Evolutionary conservation across 2,888 invertebrate species (phyloP), one percentile per base, ranked within the genome.

Genomic region (Chironomus riparius): DNA sequence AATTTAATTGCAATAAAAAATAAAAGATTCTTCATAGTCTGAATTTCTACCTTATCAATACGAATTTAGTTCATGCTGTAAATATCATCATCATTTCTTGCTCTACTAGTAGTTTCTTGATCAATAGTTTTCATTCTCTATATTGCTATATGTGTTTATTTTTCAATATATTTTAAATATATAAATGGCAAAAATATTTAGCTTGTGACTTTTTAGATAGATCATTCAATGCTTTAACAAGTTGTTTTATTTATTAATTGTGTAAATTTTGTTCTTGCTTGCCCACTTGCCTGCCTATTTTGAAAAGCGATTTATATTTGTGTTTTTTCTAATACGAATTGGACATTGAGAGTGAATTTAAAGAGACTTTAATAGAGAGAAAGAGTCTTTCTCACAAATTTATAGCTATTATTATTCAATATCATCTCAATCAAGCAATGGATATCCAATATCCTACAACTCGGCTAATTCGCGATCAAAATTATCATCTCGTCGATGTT

Each of bases 401-500:
- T 38, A 38, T 38, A 38, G 38, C 38, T 38, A 38, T 38, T 38
- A 38, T 10, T 38, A 38, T 38, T 38, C 38, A 38, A 28, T 38
- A 38, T 38, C 38, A 38, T 38, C 38, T 38, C 38, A 38, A 38
- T 38, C 38, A 38, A 38, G 38, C 38, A 38, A 10, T 10, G 38
- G n/a, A n/a, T n/a, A n/a, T n/a, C n/a, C n/a, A n/a, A n/a, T n/a
- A n/a, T n/a, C 18, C 38, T 76, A 76, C 6, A 76, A 47, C 5
- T 76, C 69, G 56, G 76, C 76, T 18, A 76, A 24, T 47, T 76
- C 76, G 5, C 56, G 68, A 76, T 76, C 76, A 6, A 69, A 13
- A 56, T 47, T 68, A 2, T 69, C 56, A 13, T 68, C 47, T 1
- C 69, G 12, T 47, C 68, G 24, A 5, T n/a, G 50, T 22, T 78